A percentile compares a stretch with the other conserved stretches of the same genome.
Evolutionary conservation across 2,113 vertebrate species (phyloP).

Genomic region (Dicaeum eximium): DNA sequence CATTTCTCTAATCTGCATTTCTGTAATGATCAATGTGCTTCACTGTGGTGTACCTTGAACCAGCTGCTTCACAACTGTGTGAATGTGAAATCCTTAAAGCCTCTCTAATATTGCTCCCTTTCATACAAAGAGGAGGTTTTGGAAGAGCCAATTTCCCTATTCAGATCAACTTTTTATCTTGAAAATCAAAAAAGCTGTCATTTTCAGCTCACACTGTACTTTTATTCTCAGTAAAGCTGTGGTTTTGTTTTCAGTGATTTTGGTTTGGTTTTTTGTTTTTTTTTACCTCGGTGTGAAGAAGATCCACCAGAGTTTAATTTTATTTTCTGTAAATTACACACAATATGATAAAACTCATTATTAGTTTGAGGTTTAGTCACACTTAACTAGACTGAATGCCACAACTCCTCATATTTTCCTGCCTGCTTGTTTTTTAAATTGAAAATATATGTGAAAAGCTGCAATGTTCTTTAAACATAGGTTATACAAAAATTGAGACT

Average conservation of each 20-base stretch:
- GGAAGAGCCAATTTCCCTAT: background rate
- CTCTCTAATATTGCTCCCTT: background rate
- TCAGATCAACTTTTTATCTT: background rate
- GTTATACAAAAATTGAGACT: background rate
- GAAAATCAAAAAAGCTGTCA: background rate
- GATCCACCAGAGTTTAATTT: background rate
- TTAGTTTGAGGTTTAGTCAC: background rate
- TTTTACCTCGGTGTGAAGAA: background rate
- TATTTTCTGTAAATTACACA: background rate
- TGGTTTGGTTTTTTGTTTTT: background rate
- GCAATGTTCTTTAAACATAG: background rate
- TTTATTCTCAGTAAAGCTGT: background rate
- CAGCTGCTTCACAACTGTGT: background rate
- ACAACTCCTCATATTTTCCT: background rate
- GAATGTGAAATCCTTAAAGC: background rate
- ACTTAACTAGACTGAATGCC: background rate
- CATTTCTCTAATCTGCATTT: background rate
- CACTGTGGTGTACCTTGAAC: background rate
- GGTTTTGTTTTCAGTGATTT: fast-evolving
- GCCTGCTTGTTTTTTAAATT: background rate
- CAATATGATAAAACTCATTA: background rate
- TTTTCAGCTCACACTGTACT: background rate
- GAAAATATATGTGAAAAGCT: background rate
- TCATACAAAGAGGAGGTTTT: background rate
- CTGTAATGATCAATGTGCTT: background rate